Evolutionary conservation across 2,888 invertebrate genomes (phyloP).

Genomic region (Melanophora roralis): DNA sequence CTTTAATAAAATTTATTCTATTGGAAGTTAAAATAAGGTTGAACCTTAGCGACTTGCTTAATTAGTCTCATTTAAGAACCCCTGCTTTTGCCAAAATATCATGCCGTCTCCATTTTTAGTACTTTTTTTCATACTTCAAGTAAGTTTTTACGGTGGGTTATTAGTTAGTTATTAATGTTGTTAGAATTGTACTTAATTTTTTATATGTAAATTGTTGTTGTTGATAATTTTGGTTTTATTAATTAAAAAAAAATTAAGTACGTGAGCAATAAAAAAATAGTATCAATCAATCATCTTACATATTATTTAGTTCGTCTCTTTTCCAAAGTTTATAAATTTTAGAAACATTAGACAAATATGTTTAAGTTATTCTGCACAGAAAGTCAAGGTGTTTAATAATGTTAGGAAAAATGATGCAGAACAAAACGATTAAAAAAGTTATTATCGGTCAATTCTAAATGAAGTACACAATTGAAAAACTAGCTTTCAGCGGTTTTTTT

Average conservation of each 20-base stretch:
- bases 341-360: neutral
- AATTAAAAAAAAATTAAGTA: conserved; percentile 29
- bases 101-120: neutral
- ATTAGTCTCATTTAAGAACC: conserved; percentile 30
- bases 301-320: conserved; percentile 20
- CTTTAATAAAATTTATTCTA: no score
- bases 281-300: conserved; percentile 52
- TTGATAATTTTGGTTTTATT: neutral
- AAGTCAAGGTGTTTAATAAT: conserved; percentile 12
- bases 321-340: neutral
- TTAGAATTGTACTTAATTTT: conserved; percentile 55
- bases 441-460: no score
- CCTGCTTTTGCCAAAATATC: conserved; percentile 10
- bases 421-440: no score
- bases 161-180: conserved; percentile 54
- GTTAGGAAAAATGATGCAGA: neutral
- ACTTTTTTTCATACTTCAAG: conserved; percentile 5
- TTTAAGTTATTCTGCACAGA: neutral
- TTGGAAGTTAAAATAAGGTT: no score
- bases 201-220: neutral
- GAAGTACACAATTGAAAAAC: no score
- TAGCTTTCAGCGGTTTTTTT: no score
- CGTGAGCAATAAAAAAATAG: conserved; percentile 43
- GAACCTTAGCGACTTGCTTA: no score
- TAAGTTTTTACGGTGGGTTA: conserved; percentile 1